Conservation (phyloP, 1,140 invertebrate species). For the Pseudomyrmex flavicornis region DNA sequence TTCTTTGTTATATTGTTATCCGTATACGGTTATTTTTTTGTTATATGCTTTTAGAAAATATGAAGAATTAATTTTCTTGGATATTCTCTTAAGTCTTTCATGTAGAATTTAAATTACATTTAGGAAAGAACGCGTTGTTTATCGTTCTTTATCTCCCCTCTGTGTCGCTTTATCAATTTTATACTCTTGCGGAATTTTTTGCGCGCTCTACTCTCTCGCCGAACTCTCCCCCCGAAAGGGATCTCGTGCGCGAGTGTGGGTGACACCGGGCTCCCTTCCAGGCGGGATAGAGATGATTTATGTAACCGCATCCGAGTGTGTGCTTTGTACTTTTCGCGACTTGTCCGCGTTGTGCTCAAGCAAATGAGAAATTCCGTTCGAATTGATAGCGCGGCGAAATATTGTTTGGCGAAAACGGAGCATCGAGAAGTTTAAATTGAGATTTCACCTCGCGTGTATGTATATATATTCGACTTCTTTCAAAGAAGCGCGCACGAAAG, state of each 20-base stretch:
- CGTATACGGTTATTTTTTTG: too few species aligned
- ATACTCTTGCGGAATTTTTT: neutral
- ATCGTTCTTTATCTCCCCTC: neutral
- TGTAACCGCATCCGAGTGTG: conserved; percentile 14
- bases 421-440: conserved; percentile 43
- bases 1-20: too few species aligned
- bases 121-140: neutral
- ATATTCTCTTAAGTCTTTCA: neutral
- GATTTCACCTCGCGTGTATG: neutral
- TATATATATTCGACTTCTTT: conserved; percentile 2
- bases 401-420: conserved; percentile 16
- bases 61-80: too few species aligned
- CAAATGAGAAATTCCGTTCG: conserved; percentile 37
- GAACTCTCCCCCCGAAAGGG: conserved; percentile 52
- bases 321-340: conserved; percentile 44
- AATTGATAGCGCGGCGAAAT: conserved; percentile 20
- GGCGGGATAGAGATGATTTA: conserved; percentile 40
- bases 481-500: neutral
- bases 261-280: conserved; percentile 36
- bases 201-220: conserved; percentile 41
- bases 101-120: neutral
- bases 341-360: conserved; percentile 1
- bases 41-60: too few species aligned
- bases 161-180: conserved; percentile 17
- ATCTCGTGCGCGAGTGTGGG: conserved; percentile 6